Evolutionary conservation across 2,113 vertebrate genomes (phyloP).

Genomic region (Poicephalus meyeri): DNA sequence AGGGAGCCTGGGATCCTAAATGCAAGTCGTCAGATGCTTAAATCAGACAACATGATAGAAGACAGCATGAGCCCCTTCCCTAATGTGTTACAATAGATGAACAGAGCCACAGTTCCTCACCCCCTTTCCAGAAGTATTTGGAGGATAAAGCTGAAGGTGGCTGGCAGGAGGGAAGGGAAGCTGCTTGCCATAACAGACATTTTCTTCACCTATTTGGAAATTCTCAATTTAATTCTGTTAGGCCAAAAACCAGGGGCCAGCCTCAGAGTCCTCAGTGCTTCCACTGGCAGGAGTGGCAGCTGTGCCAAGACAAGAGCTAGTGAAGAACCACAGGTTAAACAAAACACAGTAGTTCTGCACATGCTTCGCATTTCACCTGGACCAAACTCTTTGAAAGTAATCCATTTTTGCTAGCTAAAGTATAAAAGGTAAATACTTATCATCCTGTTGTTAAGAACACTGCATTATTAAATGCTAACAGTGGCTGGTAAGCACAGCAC

Average conservation of each 20-base stretch:
- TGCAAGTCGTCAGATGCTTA: neutral
- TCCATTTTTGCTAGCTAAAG: neutral
- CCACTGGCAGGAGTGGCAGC: neutral
- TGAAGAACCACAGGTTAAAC: neutral
- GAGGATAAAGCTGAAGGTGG: neutral
- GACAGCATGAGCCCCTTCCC: neutral
- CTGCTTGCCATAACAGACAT: neutral
- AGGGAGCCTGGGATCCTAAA: neutral
- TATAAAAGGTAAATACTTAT: neutral
- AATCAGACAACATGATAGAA: neutral
- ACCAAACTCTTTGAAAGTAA: neutral
- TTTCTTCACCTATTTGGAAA: neutral
- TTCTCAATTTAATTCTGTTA: neutral
- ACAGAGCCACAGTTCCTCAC: neutral
- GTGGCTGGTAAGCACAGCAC: neutral
- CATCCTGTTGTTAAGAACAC: neutral
- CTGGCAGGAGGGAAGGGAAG: neutral
- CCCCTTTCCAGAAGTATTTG: neutral
- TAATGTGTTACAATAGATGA: no score
- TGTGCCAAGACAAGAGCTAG: neutral
- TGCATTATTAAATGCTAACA: neutral
- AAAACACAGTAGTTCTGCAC: neutral
- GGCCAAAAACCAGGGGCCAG: neutral
- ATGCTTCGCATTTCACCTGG: neutral
- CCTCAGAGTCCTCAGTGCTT: neutral